Evolutionary conservation across 2,797 vertebrate genomes (phyloP).

Genomic region (Heteromormyrus szaboi): DNA sequence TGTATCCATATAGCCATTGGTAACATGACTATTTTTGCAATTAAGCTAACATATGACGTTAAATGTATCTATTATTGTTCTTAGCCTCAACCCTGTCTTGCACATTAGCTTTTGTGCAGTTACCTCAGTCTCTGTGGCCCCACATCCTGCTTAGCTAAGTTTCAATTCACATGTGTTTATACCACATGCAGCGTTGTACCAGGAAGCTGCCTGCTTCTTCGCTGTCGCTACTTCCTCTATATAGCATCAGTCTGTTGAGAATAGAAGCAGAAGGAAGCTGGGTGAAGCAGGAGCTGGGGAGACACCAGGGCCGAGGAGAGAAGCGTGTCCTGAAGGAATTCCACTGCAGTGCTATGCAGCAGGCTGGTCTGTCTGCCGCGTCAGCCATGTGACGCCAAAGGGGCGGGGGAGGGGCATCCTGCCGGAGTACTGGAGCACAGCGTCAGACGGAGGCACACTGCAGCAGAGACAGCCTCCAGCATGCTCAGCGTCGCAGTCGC

Average conservation of each 20-base stretch:
- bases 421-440: neutral
- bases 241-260: neutral
- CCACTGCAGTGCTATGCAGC: constrained; percentile 28
- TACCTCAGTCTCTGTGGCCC: neutral
- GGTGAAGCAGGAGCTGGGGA: neutral
- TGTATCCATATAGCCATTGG: neutral
- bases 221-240: neutral
- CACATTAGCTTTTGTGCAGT: neutral
- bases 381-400: constrained; percentile 45
- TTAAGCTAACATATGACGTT: neutral
- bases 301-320: neutral
- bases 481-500: constrained; percentile 43
- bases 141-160: neutral
- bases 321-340: neutral
- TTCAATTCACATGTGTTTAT: neutral
- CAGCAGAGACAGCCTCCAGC: constrained; percentile 31
- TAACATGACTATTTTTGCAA: neutral
- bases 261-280: neutral
- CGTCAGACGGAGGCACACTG: constrained; percentile 18
- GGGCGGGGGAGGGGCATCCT: constrained; percentile 17
- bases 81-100: neutral
- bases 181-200: neutral
- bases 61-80: neutral
- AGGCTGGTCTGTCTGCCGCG: constrained; percentile 46
- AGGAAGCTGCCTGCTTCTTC: neutral